phyloP scores from a whole-genome alignment of 2,888 invertebrate species.

The Drosophila yooni region DNA sequence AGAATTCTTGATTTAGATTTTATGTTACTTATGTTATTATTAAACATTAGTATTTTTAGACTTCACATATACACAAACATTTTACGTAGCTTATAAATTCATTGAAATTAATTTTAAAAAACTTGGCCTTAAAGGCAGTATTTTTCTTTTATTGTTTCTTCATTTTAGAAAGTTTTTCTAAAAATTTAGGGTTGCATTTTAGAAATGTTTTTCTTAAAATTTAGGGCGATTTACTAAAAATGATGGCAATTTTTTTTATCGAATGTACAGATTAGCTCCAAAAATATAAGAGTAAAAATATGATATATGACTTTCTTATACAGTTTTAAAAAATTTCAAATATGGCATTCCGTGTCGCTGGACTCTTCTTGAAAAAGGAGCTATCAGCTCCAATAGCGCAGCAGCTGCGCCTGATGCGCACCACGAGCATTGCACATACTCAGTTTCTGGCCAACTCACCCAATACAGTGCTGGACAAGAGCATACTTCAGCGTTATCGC shows the following conservation, averaged over 20 bases:
- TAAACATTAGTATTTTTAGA: not conserved
- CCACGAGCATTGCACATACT: conserved; percentile 39
- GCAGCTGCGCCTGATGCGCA: conserved; percentile 71
- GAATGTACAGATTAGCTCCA: not conserved
- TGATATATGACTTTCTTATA: conserved; percentile 47
- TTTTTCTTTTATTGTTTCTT: not conserved
- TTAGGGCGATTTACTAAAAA: not conserved
- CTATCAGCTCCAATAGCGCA: conserved; percentile 57
- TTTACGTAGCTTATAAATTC: not conserved
- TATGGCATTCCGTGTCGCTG: conserved; percentile 84
- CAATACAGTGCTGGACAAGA: conserved; percentile 92
- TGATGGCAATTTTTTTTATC: not conserved
- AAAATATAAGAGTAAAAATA: conserved; percentile 32
- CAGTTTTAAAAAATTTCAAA: conserved; percentile 25
- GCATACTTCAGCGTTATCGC: conserved; percentile 89
- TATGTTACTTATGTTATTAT: not conserved
- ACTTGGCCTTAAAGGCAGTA: not conserved
- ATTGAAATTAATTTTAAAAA: not conserved
- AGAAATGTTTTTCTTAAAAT: not conserved
- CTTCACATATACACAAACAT: not conserved
- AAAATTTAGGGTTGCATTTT: not conserved
- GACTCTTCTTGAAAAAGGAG: conserved; percentile 82
- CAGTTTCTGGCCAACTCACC: conserved; percentile 87
- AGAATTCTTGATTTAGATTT: not conserved
- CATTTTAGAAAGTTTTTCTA: not conserved